Evolutionary conservation across 1,140 invertebrate genomes (phyloP).

Genomic region (Nasonia longicornis): DNA sequence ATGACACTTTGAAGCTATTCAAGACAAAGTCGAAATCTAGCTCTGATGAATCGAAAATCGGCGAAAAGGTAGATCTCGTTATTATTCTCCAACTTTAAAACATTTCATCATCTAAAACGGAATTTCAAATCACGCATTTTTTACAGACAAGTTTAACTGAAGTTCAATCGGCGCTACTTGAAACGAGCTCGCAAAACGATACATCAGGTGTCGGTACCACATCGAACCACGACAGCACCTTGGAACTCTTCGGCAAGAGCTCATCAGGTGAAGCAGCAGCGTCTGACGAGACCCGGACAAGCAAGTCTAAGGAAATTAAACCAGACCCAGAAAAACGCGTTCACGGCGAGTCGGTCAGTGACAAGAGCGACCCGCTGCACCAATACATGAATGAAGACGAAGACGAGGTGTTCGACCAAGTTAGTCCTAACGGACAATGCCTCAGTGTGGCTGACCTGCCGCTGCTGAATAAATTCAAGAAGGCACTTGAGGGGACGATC

Average conservation of each 20-base stretch:
- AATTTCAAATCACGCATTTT: constrained; percentile 30
- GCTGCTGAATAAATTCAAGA: constrained; percentile 78
- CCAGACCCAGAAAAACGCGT: constrained; percentile 68
- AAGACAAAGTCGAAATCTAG: constrained; percentile 54
- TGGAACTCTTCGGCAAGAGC: constrained; percentile 50
- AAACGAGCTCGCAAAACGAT: constrained; percentile 8
- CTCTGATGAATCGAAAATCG: constrained; percentile 61
- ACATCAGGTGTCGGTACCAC: not conserved
- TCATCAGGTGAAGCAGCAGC: not conserved
- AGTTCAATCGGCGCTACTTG: constrained; percentile 1
- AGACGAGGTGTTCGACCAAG: constrained; percentile 64
- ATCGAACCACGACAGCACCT: constrained; percentile 47
- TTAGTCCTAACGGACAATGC: constrained; percentile 58
- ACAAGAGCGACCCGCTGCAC: constrained; percentile 84
- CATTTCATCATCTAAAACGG: constrained; percentile 10
- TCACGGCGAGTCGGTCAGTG: constrained; percentile 72
- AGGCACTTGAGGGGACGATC: constrained; percentile 79
- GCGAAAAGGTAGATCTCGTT: constrained; percentile 51
- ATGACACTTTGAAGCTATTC: constrained; percentile 65
- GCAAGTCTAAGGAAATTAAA: constrained; percentile 52
- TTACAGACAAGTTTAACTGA: not conserved
- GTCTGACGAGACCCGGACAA: constrained; percentile 48
- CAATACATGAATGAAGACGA: constrained; percentile 74
- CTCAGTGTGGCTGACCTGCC: constrained; percentile 74
- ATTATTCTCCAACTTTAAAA: not conserved